Evolutionary conservation across 1,140 invertebrate genomes (phyloP), one percentile per base, ranked within the genome.

Genomic region (Drosophila burlai): DNA sequence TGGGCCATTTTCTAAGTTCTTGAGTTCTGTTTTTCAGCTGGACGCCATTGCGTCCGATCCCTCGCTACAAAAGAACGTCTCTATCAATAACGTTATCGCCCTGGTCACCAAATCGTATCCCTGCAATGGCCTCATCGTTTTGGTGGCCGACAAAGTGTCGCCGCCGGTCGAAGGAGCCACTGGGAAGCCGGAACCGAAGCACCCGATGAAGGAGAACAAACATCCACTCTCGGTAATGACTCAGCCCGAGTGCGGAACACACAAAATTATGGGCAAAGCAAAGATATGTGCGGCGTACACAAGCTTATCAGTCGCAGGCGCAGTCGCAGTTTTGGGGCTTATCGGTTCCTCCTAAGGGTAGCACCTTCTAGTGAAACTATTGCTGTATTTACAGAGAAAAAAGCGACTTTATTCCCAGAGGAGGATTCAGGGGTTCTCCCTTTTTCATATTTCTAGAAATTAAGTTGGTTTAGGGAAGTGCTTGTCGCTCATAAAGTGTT

Each of bases 221-320:
- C 81, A 90, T 82, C 90, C 90, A 29, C 72, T 86, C 58, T 84
- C 85, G 83, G 90, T 92, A 80, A 52, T 83, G 76, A 79, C 49
- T 76, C 76, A 80, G 40, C 43, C n/a, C 3, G 8, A 50, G 10
- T 62, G 21, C 1, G 10, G 11, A 38, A 69, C 31, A 21, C 26
- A 3, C 7, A 73, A 43, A 60, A 42, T 10, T 31, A 36, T 2
- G 21, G 9, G 21, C 21, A 11, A 36, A 15, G 26, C 47, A 31
- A 57, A 7, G 24, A 24, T 24, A 55, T 45, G 21, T 55, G 9
- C 2, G 34, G 29, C 11, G 21, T 52, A 29, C 49, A 54, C 47
- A 38, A 1, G 7, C 26, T 84, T 84, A 80, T 83, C 81, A 76
- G 42, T 65, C 3, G 7, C 18, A 26, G 46, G 21, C 46, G 50